Evolutionary conservation across 2,797 vertebrate genomes (phyloP).

Genomic region (Neostethus bicornis): DNA sequence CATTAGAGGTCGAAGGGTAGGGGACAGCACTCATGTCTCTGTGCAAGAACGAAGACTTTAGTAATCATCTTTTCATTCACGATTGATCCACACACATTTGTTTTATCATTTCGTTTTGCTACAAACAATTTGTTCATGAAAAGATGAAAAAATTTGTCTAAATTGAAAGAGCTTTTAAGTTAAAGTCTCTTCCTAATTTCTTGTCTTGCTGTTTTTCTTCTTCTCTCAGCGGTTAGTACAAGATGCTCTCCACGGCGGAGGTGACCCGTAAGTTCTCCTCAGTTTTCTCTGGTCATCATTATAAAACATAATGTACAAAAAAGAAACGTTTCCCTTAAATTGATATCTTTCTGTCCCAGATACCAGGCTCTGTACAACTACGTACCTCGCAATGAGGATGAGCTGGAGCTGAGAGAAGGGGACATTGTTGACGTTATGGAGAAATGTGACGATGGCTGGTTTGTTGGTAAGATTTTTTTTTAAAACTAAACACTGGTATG

Average conservation of each 20-base stretch:
- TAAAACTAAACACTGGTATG: not conserved
- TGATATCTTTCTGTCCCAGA: constrained; percentile 64
- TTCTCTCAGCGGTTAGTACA: constrained; percentile 73
- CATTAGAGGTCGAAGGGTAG: constrained; percentile 94
- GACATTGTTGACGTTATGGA: constrained; percentile 97
- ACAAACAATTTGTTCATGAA: constrained; percentile 1
- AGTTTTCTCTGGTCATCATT: not conserved
- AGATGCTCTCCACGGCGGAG: constrained; percentile 75
- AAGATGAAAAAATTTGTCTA: not conserved
- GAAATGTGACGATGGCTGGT: constrained; percentile 99
- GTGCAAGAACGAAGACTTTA: constrained; percentile 53
- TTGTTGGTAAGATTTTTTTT: constrained; percentile 95
- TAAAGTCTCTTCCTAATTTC: constrained; percentile 15
- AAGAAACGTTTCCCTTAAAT: not conserved
- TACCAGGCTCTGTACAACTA: constrained; percentile 98
- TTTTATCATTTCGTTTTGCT: constrained; percentile 10
- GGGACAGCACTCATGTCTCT: constrained; percentile 66
- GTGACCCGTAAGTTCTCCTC: constrained; percentile 78
- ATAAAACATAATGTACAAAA: not conserved
- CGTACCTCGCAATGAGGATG: constrained; percentile 94
- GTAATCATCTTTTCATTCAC: constrained; percentile 33
- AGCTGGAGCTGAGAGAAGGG: constrained; percentile 96
- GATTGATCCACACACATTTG: constrained; percentile 22
- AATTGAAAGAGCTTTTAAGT: not conserved
- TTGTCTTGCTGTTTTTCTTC: constrained; percentile 32